Conservation (phyloP, 2,797 vertebrate genomes). For the Sternarchorhynchus goeldii region DNA sequence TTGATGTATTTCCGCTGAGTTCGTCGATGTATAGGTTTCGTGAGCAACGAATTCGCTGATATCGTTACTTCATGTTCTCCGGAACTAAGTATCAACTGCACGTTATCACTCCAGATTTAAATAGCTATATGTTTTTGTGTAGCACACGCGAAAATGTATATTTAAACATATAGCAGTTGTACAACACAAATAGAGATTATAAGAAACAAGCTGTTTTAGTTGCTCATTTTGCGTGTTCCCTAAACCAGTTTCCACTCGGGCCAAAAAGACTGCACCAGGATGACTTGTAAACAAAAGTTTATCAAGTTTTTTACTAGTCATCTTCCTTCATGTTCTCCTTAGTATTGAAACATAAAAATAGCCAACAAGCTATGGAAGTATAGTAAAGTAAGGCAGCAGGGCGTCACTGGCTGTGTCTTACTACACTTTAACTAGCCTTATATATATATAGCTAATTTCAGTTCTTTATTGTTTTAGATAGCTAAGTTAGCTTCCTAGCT, state of each 20-base stretch:
- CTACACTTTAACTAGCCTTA: no score
- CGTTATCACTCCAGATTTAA: not conserved
- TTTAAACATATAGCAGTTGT: no score
- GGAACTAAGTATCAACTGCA: not conserved
- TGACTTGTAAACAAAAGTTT: conserved; percentile 39
- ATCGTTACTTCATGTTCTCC: conserved; percentile 8
- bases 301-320: conserved; percentile 17
- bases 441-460: no score
- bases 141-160: no score
- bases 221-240: not conserved
- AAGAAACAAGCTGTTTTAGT: no score
- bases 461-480: no score
- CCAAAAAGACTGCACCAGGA: not conserved
- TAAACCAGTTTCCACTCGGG: conserved; percentile 37
- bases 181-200: no score
- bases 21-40: not conserved
- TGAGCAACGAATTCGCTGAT: conserved; percentile 2
- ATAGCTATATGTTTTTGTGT: not conserved
- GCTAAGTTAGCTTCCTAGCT: no score
- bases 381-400: no score
- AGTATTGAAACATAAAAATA: no score
- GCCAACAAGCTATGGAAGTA: no score
- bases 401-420: no score
- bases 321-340: not conserved
- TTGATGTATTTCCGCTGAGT: not conserved